Percentiles rank a stretch among this genome's conserved stretches.
These are phyloP conservation scores for Agrochola lychnidis DNA, from an alignment of 2,888 invertebrate genomes.

Conservation along the genomic window DNA sequence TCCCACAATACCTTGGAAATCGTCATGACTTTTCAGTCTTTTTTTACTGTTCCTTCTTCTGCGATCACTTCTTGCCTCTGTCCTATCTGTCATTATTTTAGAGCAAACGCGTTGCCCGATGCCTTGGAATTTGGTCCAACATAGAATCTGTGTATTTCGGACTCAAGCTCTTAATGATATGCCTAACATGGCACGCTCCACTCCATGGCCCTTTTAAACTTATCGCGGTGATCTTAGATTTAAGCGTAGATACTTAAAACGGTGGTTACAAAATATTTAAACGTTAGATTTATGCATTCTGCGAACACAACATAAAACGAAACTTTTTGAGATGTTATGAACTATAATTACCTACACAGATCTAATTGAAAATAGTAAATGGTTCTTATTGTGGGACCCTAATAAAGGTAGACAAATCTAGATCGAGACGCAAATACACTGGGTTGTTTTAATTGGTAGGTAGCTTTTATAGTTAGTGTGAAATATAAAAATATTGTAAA, in stretches of 20 bases:
- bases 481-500: slow-evolving; percentile 31
- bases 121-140: slow-evolving; percentile 45
- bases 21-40: not conserved
- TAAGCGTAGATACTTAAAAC: slow-evolving; percentile 51
- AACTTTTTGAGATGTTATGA: slow-evolving; percentile 32
- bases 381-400: slow-evolving; percentile 41
- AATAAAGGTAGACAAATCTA: slow-evolving; percentile 48
- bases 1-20: slow-evolving; percentile 6
- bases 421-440: slow-evolving; percentile 36
- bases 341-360: slow-evolving; percentile 17
- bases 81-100: slow-evolving; percentile 20
- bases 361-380: slow-evolving; percentile 25
- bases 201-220: slow-evolving; percentile 55
- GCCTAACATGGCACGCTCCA: slow-evolving; percentile 57
- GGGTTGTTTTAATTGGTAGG: slow-evolving; percentile 39
- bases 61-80: not conserved
- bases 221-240: slow-evolving; percentile 55
- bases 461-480: slow-evolving; percentile 29
- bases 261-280: slow-evolving; percentile 60
- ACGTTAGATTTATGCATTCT: slow-evolving; percentile 51
- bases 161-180: slow-evolving; percentile 51
- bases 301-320: slow-evolving; percentile 28
- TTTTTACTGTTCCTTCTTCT: not conserved
- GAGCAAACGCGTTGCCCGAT: slow-evolving; percentile 16
- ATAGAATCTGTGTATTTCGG: slow-evolving; percentile 45